A percentile compares a stretch with the other conserved stretches of the same genome.
Conservation (phyloP, 2,113 vertebrate species). For the Microtus ochrogaster region DNA sequence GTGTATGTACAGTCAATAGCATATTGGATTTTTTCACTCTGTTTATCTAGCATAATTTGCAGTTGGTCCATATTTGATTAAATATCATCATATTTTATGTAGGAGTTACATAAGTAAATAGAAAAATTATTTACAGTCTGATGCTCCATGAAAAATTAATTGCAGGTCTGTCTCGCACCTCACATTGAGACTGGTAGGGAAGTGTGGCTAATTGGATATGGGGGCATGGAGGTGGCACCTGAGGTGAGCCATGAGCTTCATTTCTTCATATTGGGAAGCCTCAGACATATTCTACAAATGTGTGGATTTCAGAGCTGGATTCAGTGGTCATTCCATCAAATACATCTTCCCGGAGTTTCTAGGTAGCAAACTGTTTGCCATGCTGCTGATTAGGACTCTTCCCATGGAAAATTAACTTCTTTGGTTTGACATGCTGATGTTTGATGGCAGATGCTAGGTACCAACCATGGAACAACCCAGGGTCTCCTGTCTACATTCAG, state of each 20-base stretch:
- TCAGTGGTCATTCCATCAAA: neutral
- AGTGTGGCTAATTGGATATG: neutral
- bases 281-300: slow-evolving; percentile 20
- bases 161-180: neutral
- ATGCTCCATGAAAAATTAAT: slow-evolving; percentile 66
- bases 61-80: slow-evolving; percentile 67
- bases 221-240: neutral
- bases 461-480: too few relatives aligned
- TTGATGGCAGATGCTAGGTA: neutral
- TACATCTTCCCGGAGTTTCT: slow-evolving; percentile 51
- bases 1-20: neutral
- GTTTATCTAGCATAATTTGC: slow-evolving; percentile 71
- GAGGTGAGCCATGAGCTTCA: neutral
- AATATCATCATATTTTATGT: slow-evolving; percentile 69
- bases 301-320: neutral
- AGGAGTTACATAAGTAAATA: slow-evolving; percentile 66
- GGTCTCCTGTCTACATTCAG: accelerated
- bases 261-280: neutral
- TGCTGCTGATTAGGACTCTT: neutral
- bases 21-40: slow-evolving; percentile 48
- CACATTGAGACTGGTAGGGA: neutral
- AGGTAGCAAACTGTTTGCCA: slow-evolving; percentile 55
- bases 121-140: slow-evolving; percentile 70
- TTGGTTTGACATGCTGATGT: neutral
- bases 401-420: neutral